phyloP scores from a whole-genome alignment of 2,113 vertebrate genomes.

The Burhinus oedicnemus region DNA sequence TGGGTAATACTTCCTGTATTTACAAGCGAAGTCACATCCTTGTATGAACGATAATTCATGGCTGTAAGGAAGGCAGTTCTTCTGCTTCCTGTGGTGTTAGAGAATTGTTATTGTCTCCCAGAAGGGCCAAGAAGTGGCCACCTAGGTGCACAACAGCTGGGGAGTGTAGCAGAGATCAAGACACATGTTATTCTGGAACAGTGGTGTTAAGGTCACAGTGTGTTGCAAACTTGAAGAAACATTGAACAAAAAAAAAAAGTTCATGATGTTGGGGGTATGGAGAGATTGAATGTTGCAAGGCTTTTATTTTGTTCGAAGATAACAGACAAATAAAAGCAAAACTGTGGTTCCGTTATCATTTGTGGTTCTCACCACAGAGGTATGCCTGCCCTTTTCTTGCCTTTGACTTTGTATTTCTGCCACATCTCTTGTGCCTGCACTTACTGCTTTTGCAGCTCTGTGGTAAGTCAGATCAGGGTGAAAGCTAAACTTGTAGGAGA shows the following conservation, averaged over 20 bases:
- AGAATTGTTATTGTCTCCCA: neutral
- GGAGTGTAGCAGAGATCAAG: rapidly evolving
- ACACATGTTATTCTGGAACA: neutral
- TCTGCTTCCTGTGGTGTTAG: neutral
- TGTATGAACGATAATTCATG: rapidly evolving
- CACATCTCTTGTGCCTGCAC: neutral
- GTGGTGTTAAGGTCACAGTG: neutral
- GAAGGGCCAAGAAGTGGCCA: neutral
- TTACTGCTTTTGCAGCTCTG: neutral
- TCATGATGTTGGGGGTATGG: neutral
- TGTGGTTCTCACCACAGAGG: neutral
- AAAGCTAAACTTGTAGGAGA: neutral
- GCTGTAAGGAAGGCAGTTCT: neutral
- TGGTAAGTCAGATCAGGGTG: neutral
- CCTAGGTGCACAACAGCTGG: neutral
- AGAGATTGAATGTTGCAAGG: neutral
- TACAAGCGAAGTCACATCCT: neutral
- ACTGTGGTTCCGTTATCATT: rapidly evolving
- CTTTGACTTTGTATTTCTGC: rapidly evolving
- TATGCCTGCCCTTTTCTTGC: neutral
- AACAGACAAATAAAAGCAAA: neutral
- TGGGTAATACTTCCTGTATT: neutral
- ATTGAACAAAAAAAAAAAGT: rapidly evolving
- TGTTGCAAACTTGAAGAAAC: neutral
- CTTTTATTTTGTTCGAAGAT: neutral